Base-by-base conservation (phyloP, 2,113 vertebrate genomes). In the Macroglossus sobrinus region DNA sequence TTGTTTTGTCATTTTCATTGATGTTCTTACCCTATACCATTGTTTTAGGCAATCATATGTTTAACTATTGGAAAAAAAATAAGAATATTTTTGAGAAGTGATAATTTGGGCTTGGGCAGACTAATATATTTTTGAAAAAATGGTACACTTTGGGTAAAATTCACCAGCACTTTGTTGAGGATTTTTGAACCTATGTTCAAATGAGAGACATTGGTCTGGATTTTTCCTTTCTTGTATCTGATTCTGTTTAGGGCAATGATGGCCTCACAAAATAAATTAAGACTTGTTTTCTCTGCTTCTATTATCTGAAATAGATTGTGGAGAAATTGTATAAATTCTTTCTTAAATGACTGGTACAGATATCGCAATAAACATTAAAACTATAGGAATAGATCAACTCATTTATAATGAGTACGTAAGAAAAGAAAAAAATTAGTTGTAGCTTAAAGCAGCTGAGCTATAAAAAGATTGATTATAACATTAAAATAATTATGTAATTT, bases 1-100 rank as follows among this genome's bases (percentile, higher is more conserved):
- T 89, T n/a, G 8, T 87, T 95, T 92, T 98, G 50, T 97, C 18
- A 94, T 91, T 6, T 79, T 89, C 74, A 63, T 43, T 64, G 24
- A 84, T 68, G 84, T 74, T 28, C 16, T 85, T 30, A 84, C 7
- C 9, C 12, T 12, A 47, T 43, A 74, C 33, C 3, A 55, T 90
- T 94, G 76, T 84, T 88, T 96, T 71, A 69, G 38, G 43, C 15
- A 84, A 92, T 84, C 16, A 30, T 47, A 50, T 89, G 28, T 63
- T 95, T 89, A n/a, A 16, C 3, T 50, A 57, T 7, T n/a, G 19
- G 33, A 12, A 3, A 22, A 80, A 80, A 78, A 63, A 6, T 7
- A 75, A 84, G 14, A 89, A 66, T 57, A 1, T 16, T 59, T 84
- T 89, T 89, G 40, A 91, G 22, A 95, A 63, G 7, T 55, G 16